Evolutionary conservation across 2,888 invertebrate species (phyloP).

Genomic region (Trachelus stipa): DNA sequence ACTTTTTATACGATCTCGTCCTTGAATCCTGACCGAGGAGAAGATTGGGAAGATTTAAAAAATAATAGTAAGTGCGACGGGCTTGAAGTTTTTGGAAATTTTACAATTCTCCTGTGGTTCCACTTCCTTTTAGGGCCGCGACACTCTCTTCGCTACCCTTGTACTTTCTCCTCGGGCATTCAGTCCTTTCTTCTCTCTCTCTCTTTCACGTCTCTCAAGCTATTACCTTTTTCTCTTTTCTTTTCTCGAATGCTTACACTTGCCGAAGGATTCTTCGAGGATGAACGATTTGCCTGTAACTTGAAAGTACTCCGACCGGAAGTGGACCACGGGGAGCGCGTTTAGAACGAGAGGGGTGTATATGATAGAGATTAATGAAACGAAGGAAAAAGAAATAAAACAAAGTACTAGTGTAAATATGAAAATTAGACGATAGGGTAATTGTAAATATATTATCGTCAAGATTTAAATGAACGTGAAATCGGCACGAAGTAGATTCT

Average conservation of each 20-base stretch:
- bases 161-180: not conserved
- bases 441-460: slow-evolving; percentile 24
- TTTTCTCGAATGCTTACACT: too few species aligned
- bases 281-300: not conserved
- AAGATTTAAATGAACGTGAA: not conserved
- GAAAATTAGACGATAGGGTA: slow-evolving; percentile 25
- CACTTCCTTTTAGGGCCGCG: not conserved
- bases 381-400: not conserved
- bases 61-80: not conserved
- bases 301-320: not conserved
- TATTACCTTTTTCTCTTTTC: too few species aligned
- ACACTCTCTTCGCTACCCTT: not conserved
- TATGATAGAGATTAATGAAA: slow-evolving; percentile 28
- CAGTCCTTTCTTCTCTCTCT: not conserved
- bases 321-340: not conserved
- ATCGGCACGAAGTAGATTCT: slow-evolving; percentile 34
- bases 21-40: not conserved
- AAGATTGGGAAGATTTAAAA: not conserved
- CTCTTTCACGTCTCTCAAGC: too few species aligned
- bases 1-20: not conserved
- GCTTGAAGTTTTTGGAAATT: not conserved
- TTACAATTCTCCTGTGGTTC: not conserved
- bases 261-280: not conserved
- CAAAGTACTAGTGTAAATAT: slow-evolving; percentile 37
- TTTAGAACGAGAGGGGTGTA: slow-evolving; percentile 27